Percentiles rank a stretch among this genome's conserved stretches.
Evolutionary conservation across 2,888 invertebrate genomes (phyloP).

Genomic region (Agrotis ipsilon): DNA sequence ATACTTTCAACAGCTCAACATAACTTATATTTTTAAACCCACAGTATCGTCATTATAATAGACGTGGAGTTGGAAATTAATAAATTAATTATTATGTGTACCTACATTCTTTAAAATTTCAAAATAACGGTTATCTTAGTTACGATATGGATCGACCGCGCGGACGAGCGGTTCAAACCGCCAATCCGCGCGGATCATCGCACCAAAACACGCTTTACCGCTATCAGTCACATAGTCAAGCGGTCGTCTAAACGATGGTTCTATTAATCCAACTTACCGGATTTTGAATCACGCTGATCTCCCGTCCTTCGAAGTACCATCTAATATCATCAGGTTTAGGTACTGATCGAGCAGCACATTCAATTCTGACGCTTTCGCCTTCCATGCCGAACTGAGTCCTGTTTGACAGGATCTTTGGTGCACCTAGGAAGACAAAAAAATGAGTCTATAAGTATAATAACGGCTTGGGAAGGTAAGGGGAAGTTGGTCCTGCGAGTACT

Average conservation of each 20-base stretch:
- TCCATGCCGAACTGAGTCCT: conserved; percentile 95
- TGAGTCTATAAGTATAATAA: background rate
- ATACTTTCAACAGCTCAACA: background rate
- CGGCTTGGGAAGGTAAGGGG: no score
- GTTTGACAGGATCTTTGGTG: conserved; percentile 95
- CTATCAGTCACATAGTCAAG: no score
- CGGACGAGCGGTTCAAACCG: no score
- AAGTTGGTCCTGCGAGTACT: background rate
- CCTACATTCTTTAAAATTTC: no score
- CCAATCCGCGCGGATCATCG: no score
- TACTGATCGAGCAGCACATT: conserved; percentile 96
- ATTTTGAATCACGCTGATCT: conserved; percentile 93
- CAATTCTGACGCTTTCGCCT: conserved; percentile 95
- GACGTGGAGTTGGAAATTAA: no score
- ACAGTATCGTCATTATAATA: no score
- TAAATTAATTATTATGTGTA: no score
- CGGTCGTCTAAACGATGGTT: background rate
- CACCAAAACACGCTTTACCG: no score
- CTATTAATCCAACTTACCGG: conserved; percentile 78
- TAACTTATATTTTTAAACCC: background rate
- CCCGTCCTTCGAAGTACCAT: conserved; percentile 96
- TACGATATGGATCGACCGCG: no score
- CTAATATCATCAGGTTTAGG: conserved; percentile 96
- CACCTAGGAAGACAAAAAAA: conserved; percentile 79
- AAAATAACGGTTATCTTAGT: no score